Percentiles rank a stretch among this genome's conserved stretches.
Conservation (phyloP, 2,888 invertebrate species). For the Tuberolachnus salignus region DNA sequence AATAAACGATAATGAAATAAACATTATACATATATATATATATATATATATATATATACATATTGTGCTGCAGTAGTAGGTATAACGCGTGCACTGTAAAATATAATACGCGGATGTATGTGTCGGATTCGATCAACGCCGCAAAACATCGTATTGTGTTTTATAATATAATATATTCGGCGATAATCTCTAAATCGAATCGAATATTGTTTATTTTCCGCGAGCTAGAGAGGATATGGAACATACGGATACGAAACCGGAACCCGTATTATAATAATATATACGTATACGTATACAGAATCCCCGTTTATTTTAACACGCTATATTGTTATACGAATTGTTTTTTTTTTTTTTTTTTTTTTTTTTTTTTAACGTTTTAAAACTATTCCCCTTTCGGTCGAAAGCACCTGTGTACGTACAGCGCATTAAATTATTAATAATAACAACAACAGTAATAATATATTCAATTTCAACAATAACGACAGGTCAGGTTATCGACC, state of each 20-base stretch:
- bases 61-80: too few relatives aligned
- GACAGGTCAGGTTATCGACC: too few relatives aligned
- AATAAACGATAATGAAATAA: slow-evolving; percentile 52
- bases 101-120: slow-evolving; percentile 17
- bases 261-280: too few relatives aligned
- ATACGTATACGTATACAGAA: not conserved
- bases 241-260: slow-evolving; percentile 23
- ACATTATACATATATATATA: slow-evolving; percentile 25
- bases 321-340: not conserved
- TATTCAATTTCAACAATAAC: not conserved
- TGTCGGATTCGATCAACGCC: slow-evolving; percentile 50
- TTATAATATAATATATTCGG: not conserved
- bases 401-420: slow-evolving; percentile 6
- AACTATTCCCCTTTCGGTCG: not conserved
- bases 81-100: not conserved
- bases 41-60: not conserved
- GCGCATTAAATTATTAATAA: not conserved
- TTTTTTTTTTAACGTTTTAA: slow-evolving; percentile 30
- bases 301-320: slow-evolving; percentile 25
- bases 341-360: not conserved
- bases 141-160: slow-evolving; percentile 43
- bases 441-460: not conserved
- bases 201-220: slow-evolving; percentile 31
- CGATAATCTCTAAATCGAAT: slow-evolving; percentile 52
- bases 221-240: not conserved